Evolutionary conservation across 2,113 vertebrate species (phyloP).

Genomic region (Syngnathoides biaculeatus): DNA sequence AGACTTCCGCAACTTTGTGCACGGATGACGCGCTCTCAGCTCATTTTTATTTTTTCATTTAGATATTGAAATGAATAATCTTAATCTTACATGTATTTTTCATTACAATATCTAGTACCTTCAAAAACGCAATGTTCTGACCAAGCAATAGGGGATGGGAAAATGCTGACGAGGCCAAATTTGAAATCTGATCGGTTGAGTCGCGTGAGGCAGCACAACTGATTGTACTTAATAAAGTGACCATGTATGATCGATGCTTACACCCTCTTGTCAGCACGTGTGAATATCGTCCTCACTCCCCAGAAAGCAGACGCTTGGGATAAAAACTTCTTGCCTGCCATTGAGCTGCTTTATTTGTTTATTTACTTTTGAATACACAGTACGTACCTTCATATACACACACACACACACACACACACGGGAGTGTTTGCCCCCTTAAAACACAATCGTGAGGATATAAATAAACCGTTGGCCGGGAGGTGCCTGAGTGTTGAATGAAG

Average conservation of each 20-base stretch:
- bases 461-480: constrained; percentile 57
- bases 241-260: not conserved
- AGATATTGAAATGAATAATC: too few species aligned
- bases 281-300: not conserved
- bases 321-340: not conserved
- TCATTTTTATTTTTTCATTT: too few species aligned
- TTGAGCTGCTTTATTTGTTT: not conserved
- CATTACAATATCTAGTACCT: too few species aligned
- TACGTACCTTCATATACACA: not conserved
- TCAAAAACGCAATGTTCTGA: too few species aligned
- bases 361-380: not conserved
- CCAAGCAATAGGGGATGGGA: too few species aligned
- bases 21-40: too few species aligned
- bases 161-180: too few species aligned
- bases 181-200: too few species aligned
- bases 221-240: not conserved
- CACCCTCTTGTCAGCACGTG: not conserved
- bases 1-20: too few species aligned
- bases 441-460: constrained; percentile 48
- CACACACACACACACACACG: not conserved
- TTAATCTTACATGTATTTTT: too few species aligned
- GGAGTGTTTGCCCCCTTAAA: constrained; percentile 30
- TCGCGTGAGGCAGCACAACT: too few species aligned
- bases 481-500: constrained; percentile 46
- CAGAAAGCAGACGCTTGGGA: not conserved